A percentile compares a stretch with the other conserved stretches of the same genome.
Evolutionary conservation across 2,113 vertebrate genomes (phyloP).

Genomic region (Cricetomys ansorgei): DNA sequence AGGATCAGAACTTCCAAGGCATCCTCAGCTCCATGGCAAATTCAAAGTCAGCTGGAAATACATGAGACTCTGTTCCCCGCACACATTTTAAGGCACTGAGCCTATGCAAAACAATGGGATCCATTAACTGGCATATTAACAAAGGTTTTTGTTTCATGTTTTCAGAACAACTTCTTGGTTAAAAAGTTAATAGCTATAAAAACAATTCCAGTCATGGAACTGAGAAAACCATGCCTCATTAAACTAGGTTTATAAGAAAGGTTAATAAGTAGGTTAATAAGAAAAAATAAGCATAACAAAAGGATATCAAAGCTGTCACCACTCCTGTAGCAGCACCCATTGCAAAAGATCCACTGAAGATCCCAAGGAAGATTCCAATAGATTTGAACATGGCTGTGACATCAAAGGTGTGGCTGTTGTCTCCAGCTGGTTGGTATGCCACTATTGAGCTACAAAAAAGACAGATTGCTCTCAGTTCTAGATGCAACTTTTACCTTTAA

Average conservation of each 20-base stretch:
- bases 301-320: conserved; percentile 99
- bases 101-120: conserved; percentile 14
- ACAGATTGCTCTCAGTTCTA: conserved; percentile 43
- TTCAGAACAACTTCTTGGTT: conserved; percentile 43
- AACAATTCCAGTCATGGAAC: not conserved
- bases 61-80: not conserved
- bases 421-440: conserved; percentile 95
- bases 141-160: conserved; percentile 56
- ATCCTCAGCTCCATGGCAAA: not conserved
- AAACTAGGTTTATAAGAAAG: too few species aligned
- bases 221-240: not conserved
- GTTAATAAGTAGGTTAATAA: not conserved
- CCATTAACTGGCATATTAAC: conserved; percentile 18
- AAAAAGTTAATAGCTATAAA: conserved; percentile 47
- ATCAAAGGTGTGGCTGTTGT: conserved; percentile 98
- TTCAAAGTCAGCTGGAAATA: not conserved
- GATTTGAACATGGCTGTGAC: conserved; percentile 96
- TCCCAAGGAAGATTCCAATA: conserved; percentile 96
- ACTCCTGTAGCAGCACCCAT: conserved; percentile 97
- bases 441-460: conserved; percentile 93
- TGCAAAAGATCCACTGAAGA: conserved; percentile 98
- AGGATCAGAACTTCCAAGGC: not conserved
- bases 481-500: conserved; percentile 47
- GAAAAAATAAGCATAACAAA: conserved; percentile 70
- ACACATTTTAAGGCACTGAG: conserved; percentile 13